These are phyloP conservation scores for Octopus sinensis DNA, from an alignment of 1,140 invertebrate species.

Conservation along the genomic window DNA sequence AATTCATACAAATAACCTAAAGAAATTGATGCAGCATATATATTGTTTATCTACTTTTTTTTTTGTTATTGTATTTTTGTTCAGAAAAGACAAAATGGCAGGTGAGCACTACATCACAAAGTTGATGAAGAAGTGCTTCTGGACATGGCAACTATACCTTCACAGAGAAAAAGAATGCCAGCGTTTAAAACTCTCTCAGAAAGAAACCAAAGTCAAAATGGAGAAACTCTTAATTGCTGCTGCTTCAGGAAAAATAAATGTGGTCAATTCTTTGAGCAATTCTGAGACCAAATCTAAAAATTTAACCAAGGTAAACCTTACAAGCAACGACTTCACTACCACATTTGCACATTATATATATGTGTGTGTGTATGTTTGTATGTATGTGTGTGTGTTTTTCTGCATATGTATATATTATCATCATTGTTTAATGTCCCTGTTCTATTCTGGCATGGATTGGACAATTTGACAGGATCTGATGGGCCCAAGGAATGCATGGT, in stretches of 20 bases:
- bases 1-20: background rate
- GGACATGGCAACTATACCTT: slow-evolving; percentile 46
- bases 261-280: no score
- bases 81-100: slow-evolving; percentile 1
- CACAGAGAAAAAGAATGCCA: slow-evolving; percentile 36
- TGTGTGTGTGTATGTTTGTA: no score
- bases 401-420: no score
- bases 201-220: slow-evolving; percentile 50
- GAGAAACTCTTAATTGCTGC: slow-evolving; percentile 47
- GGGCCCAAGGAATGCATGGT: no score
- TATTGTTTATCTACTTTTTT: background rate
- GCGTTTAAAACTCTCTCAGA: slow-evolving; percentile 39
- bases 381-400: no score
- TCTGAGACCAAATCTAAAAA: no score
- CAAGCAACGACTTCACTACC: no score
- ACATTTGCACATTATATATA: no score
- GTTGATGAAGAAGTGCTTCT: slow-evolving; percentile 43
- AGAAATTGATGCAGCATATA: background rate
- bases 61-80: background rate
- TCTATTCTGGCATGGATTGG: no score
- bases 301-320: no score
- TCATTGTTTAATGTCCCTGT: no score
- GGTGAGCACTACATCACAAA: background rate
- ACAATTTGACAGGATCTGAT: no score
- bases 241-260: slow-evolving; percentile 29